Evolutionary conservation across 2,797 vertebrate species (phyloP), one percentile per base, ranked within the genome.

Genomic region (Mallotus villosus): DNA sequence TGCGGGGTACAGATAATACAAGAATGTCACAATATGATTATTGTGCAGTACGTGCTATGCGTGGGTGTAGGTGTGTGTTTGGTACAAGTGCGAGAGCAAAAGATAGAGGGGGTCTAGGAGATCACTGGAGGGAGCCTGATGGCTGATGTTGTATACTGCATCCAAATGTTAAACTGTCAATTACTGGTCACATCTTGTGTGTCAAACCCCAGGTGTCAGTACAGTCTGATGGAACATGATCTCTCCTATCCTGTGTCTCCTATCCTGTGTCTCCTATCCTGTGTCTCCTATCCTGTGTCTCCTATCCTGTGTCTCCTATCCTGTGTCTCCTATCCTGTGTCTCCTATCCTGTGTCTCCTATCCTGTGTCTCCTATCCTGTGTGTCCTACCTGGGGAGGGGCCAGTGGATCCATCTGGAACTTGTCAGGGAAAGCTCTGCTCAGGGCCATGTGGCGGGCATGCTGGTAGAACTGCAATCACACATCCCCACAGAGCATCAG

Each of bases 341-440:
- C 46, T 63, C 32, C 59, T 63, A 0, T 51, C 3, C 37, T 14
- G 7, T n/a, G 22, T 3, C n/a, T 19, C 53, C 27, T n/a, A n/a
- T n/a, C n/a, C n/a, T n/a, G n/a, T n/a, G n/a, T n/a, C n/a, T n/a
- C n/a, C n/a, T n/a, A n/a, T n/a, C n/a, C n/a, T n/a, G 4, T 65
- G 61, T 49, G 14, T 27, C 1, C 0, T 84, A 97, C 96, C 92
- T 89, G 92, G 57, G 93, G 92, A 16, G 94, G 91, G 57, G 91
- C 90, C 59, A 81, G 88, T 29, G 90, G 89, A 72, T 97, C 95
- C 87, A 92, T 85, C 69, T 95, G 92, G 75, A 96, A 99, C 86
- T 94, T 92, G 1, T 95, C 95, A 24, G 97, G 97, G 84, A 99
- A 98, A 14, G 94, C 92, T 90, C 93, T 94, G 88, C 93, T 95